Base-by-base conservation (phyloP, 2,797 vertebrate genomes). In the Coendou prehensilis region DNA sequence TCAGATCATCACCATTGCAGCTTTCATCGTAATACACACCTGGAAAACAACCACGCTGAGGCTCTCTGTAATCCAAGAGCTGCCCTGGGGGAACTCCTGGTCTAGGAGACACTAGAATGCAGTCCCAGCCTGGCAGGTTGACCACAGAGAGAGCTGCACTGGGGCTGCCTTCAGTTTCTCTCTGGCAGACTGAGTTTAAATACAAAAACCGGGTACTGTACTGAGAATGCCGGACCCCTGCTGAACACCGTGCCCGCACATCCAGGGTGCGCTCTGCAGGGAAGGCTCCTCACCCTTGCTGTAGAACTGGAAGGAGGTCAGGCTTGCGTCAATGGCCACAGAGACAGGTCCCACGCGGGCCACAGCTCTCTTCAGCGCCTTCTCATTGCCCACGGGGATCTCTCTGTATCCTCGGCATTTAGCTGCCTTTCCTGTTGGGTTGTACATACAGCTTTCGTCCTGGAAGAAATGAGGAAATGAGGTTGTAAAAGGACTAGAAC, bases 251-350 rank as follows among this genome's bases (percentile, higher is more conserved):
- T 0, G 52, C 41, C 73, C 37, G 14, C 13, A 13, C 30, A 30
- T 64, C 63, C 28, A 69, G 26, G 37, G 64, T 37, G 33, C 6
- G 2, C 64, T 69, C 64, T 69, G n/a, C 33, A 17, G 33, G 33
- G 4, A n/a, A 15, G 63, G 22, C 41, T 45, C 22, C 98, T 98
- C 97, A 99, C 99, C 99, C 91, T 97, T 98, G 97, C 98, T 99
- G 98, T 99, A 99, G 98, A 99, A 99, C 98, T 99, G 99, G 99
- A 99, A 99, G 96, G 98, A 99, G 78, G 98, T 91, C 97, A 99
- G 98, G 10, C 99, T 98, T 97, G 99, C 99, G 0, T 99, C 99
- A 6, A 99, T 99, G 97, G 99, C 99, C 92, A 99, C 99, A 0
- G 99, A 98, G 63, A 99, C 81, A 0, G 99, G 99, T 0, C 99